Base-by-base conservation (phyloP, 2,888 invertebrate genomes). In the Theristus sp. region DNA sequence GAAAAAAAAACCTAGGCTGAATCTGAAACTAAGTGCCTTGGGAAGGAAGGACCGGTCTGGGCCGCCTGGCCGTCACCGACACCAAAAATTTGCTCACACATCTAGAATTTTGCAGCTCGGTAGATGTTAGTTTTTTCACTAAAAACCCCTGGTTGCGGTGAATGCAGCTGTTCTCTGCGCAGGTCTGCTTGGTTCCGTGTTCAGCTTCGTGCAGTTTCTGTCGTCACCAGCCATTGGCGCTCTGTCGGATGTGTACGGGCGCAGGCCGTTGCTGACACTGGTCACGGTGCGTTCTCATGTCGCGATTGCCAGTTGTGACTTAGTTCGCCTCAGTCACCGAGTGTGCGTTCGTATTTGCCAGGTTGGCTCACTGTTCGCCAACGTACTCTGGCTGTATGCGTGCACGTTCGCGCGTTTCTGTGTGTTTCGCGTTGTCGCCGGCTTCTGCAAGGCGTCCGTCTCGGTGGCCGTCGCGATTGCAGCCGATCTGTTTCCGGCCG, bases 401-500 rank as follows among this genome's bases (percentile, higher is more conserved):
- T 81, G 80, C 63, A 88, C 85, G 70, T 93, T 98, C 76, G 81
- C 84, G 13, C 72, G 90, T 58, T 98, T 98, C 78, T 88, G 96
- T 29, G 68, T 94, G 64, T 87, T 94, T 0, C 81, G 98, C 67
- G 83, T 96, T 67, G 80, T 96, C 64, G 94, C 94, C 22, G 96
- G 98, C 0, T 80, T 96, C 27, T 89, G 89, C 75, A 94, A 96
- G 78, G 94, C 93, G 28, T 98, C 96, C 76, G 86, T 98, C 22
- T 89, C 89, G 66, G 80, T 98, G 28, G 86, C 88, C 62, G 90
- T 91, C 82, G 91, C 96, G 1, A 84, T 96, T 61, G 86, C 96
- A 47, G 84, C 91, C 0, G 98, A 98, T 79, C 85, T 89, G 13
- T 87, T 89, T 1, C 82, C 84, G 62, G 80, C 83, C 58, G 83